These are phyloP conservation scores for Oryzias melastigma DNA, from an alignment of 2,113 vertebrate species.

Conservation along the genomic window DNA sequence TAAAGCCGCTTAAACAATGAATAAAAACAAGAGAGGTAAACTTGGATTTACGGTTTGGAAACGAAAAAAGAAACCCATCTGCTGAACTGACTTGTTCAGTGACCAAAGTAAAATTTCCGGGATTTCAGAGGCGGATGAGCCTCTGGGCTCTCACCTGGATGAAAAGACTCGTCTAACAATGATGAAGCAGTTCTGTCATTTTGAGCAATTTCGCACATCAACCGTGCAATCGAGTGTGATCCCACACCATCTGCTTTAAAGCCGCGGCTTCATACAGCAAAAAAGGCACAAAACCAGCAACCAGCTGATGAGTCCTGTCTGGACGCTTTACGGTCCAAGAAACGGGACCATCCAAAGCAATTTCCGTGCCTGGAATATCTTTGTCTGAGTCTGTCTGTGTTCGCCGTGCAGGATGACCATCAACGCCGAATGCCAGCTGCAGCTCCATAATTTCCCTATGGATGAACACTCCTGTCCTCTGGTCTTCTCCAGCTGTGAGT, in stretches of 20 bases:
- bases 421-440: slow-evolving; percentile 95
- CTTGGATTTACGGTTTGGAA: no score
- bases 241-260: slow-evolving; percentile 41
- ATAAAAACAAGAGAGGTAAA: no score
- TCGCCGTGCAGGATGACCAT: slow-evolving; percentile 88
- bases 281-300: slow-evolving; percentile 5
- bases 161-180: slow-evolving; percentile 11
- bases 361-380: background rate
- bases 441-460: slow-evolving; percentile 98
- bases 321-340: slow-evolving; percentile 14
- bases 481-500: slow-evolving; percentile 98
- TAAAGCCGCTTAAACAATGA: no score
- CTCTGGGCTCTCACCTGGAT: slow-evolving; percentile 29
- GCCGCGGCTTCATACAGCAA: slow-evolving; percentile 3
- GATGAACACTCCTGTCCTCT: slow-evolving; percentile 96
- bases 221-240: slow-evolving; percentile 35
- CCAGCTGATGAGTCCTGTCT: slow-evolving; percentile 8
- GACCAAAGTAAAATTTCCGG: slow-evolving; percentile 19
- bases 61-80: slow-evolving; percentile 11
- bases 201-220: slow-evolving; percentile 39
- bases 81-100: slow-evolving; percentile 31
- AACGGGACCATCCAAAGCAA: background rate
- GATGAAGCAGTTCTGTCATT: slow-evolving; percentile 45
- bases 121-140: slow-evolving; percentile 6
- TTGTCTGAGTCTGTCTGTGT: slow-evolving; percentile 28